Percentiles rank a stretch among this genome's conserved stretches.
These are phyloP conservation scores for Caenorhabditis sp. DNA, from an alignment of 2,888 invertebrate genomes.

Conservation along the genomic window DNA sequence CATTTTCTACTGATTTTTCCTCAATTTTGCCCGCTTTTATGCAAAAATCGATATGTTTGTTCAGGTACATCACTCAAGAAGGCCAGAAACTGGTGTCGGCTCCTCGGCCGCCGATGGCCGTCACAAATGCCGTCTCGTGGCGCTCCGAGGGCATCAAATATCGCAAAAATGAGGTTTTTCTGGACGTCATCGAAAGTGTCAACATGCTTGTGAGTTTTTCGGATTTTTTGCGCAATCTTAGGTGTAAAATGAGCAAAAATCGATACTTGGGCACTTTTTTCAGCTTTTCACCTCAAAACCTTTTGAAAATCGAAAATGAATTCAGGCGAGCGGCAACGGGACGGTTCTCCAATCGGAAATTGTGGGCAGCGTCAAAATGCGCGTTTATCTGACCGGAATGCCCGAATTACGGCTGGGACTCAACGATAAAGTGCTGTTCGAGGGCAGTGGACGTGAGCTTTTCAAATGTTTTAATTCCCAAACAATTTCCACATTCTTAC, in stretches of 20 bases:
- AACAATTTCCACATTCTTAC: not conserved
- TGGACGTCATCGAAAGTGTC: slow-evolving; percentile 98
- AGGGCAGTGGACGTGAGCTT: slow-evolving; percentile 88
- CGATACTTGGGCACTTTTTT: not conserved
- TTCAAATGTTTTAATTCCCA: not conserved
- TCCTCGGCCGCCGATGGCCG: slow-evolving; percentile 95
- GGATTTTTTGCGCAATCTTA: not conserved
- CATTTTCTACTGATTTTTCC: too few relatives aligned
- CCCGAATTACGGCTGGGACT: slow-evolving; percentile 95
- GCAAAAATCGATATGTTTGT: too few relatives aligned
- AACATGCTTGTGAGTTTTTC: slow-evolving; percentile 85
- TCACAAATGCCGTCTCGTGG: slow-evolving; percentile 99
- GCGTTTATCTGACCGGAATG: slow-evolving; percentile 98
- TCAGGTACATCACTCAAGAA: slow-evolving; percentile 92
- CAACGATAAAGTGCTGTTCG: slow-evolving; percentile 96
- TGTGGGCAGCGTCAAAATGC: slow-evolving; percentile 98
- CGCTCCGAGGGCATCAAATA: slow-evolving; percentile 97
- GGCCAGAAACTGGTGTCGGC: slow-evolving; percentile 96
- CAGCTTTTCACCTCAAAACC: too few relatives aligned
- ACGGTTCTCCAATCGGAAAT: slow-evolving; percentile 97
- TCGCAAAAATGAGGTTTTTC: slow-evolving; percentile 97
- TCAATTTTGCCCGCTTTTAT: too few relatives aligned
- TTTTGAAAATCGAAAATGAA: not conserved
- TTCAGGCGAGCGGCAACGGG: slow-evolving; percentile 91
- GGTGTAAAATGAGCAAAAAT: not conserved